Evolutionary conservation across 2,113 vertebrate species (phyloP).

Genomic region (Vidua chalybeata): DNA sequence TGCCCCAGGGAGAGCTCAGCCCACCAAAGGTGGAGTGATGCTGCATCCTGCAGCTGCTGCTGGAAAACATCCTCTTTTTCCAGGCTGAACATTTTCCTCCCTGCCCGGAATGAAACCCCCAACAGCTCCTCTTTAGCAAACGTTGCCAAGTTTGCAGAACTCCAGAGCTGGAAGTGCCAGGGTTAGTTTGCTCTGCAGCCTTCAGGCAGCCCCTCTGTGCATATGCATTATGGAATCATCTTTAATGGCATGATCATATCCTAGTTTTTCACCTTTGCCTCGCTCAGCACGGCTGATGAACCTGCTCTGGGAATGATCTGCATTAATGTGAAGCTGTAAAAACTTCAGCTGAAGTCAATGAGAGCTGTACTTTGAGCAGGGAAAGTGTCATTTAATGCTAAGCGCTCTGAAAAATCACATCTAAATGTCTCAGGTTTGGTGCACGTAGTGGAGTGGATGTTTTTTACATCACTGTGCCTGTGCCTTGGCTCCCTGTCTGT

Average conservation of each 20-base stretch:
- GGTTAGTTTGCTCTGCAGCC: conserved; percentile 11
- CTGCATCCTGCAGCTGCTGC: not conserved
- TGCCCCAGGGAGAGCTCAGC: not conserved
- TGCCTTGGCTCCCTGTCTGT: not conserved
- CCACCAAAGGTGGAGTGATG: not conserved
- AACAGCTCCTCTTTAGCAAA: not conserved
- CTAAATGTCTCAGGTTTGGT: conserved; percentile 29
- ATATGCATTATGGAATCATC: not conserved
- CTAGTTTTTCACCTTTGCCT: conserved; percentile 36
- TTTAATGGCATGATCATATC: not conserved
- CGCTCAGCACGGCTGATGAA: not conserved
- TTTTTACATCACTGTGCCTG: not conserved
- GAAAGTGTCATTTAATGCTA: conserved; percentile 48
- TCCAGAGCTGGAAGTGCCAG: not conserved
- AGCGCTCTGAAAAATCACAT: conserved; percentile 31
- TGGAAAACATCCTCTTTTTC: not conserved
- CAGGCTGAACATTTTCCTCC: not conserved
- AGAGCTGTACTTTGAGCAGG: conserved; percentile 29
- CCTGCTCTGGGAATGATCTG: conserved; percentile 52
- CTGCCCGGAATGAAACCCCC: not conserved
- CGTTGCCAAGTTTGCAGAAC: not conserved
- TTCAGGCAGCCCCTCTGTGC: conserved; percentile 8
- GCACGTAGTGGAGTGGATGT: not conserved
- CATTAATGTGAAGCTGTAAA: conserved; percentile 56
- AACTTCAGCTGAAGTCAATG: conserved; percentile 14